Conservation (phyloP, 2,888 invertebrate genomes). For the Eupsilia transversa region DNA sequence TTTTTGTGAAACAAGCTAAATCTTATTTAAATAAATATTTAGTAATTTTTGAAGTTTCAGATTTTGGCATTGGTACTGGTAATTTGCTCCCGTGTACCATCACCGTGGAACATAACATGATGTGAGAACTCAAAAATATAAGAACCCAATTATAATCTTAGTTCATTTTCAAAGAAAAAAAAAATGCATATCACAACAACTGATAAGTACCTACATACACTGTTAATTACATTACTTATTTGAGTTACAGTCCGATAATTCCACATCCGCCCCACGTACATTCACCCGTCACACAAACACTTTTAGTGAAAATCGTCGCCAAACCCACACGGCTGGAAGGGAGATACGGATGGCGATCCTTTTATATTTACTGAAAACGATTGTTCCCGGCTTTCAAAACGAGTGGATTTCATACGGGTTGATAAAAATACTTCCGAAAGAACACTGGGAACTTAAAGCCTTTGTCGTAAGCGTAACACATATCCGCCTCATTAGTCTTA, state of each 20-base stretch:
- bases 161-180: not conserved
- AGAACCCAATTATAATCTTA: not conserved
- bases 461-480: constrained; percentile 34
- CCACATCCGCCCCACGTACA: not conserved
- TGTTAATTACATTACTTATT: not conserved
- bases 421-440: constrained; percentile 77
- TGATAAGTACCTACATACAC: not conserved
- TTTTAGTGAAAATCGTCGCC: constrained; percentile 67
- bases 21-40: too few species aligned
- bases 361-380: constrained; percentile 80
- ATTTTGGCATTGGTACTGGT: not conserved
- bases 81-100: not conserved
- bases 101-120: not conserved
- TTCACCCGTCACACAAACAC: constrained; percentile 50
- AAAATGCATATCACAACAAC: not conserved
- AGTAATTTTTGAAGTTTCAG: not conserved
- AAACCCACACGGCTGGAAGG: constrained; percentile 75
- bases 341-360: constrained; percentile 76
- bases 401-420: constrained; percentile 79
- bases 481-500: constrained; percentile 49
- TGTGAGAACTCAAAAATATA: not conserved
- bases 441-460: constrained; percentile 44
- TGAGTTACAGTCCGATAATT: constrained; percentile 10
- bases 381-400: constrained; percentile 79
- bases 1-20: too few species aligned